Evolutionary conservation across 1,140 invertebrate species (phyloP), one percentile per base, ranked within the genome.

Genomic region (Anoplolepis gracilipes): DNA sequence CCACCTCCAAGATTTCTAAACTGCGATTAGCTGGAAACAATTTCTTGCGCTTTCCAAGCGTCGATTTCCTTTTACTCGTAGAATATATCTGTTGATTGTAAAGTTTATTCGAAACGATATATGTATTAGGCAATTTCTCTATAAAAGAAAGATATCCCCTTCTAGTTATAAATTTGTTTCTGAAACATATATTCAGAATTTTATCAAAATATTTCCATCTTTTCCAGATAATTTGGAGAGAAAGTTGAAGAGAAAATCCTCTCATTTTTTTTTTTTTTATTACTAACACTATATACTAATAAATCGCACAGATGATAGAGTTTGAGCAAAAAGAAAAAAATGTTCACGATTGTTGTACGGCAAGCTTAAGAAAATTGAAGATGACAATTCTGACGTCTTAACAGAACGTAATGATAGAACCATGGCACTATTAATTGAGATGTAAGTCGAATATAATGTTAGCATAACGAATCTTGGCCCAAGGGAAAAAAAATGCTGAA

Each of bases 371-470:
- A 79, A 79, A 79, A 46, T 28, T 25, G 62, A 53, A 25, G 62
- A 13, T 13, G 19, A 69, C 6, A 55, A 8, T 70, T 33, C 16
- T 57, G 64, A 57, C 49, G 64, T 65, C 16, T 46, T 39, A n/a
- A 64, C 75, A 19, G n/a, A n/a, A n/a, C n/a, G n/a, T n/a, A n/a
- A n/a, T n/a, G n/a, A n/a, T n/a, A n/a, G 28, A 30, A 36, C 42
- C n/a, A 7, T 28, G 53, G 7, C 6, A 25, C 69, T 78, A 55
- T 22, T 33, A 73, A 82, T 36, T 25, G 39, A 82, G 67, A 73
- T 72, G 61, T 82, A 82, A 82, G 53, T 59, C 53, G 28, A 46
- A 82, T 82, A 73, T 72, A 59, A 59, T 36, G 72, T 81, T 81
- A 81, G 65, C 78, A 81, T 81, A 76, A 65, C 64, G 77, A 76